Percentiles rank a stretch among this genome's conserved stretches.
These are phyloP conservation scores for Amphipoea oculea DNA, from an alignment of 2,888 invertebrate genomes.

Conservation along the genomic window DNA sequence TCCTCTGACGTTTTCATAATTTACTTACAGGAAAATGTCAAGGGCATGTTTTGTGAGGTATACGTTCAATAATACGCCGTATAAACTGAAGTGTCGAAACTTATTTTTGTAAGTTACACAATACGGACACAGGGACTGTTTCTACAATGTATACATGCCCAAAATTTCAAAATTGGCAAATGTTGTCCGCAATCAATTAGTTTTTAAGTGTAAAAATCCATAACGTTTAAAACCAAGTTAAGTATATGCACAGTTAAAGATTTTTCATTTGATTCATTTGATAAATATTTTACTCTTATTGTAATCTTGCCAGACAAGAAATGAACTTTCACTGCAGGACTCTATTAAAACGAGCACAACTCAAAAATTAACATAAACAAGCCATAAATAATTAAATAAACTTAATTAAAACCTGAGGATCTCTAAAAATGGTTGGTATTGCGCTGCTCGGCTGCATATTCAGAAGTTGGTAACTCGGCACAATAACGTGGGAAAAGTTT, in stretches of 20 bases:
- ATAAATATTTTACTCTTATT: slow-evolving; percentile 3
- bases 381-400: slow-evolving; percentile 53
- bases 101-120: not conserved
- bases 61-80: not conserved
- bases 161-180: not conserved
- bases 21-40: slow-evolving; percentile 7
- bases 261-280: not conserved
- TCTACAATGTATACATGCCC: not conserved
- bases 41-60: not conserved
- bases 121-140: not conserved
- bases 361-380: slow-evolving; percentile 43
- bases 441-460: slow-evolving; percentile 58
- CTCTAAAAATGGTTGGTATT: slow-evolving; percentile 59
- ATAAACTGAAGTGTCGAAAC: not conserved
- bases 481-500: slow-evolving; percentile 69
- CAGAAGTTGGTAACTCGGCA: slow-evolving; percentile 63
- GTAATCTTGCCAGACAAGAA: slow-evolving; percentile 21
- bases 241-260: not conserved
- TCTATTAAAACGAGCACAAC: slow-evolving; percentile 43
- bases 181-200: too few relatives aligned
- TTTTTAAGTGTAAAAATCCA: not conserved
- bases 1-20: not conserved
- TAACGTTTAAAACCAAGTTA: not conserved
- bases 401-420: slow-evolving; percentile 60
- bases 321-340: slow-evolving; percentile 21